Conservation (phyloP, 2,113 vertebrate species). For the Serilophus lunatus region DNA sequence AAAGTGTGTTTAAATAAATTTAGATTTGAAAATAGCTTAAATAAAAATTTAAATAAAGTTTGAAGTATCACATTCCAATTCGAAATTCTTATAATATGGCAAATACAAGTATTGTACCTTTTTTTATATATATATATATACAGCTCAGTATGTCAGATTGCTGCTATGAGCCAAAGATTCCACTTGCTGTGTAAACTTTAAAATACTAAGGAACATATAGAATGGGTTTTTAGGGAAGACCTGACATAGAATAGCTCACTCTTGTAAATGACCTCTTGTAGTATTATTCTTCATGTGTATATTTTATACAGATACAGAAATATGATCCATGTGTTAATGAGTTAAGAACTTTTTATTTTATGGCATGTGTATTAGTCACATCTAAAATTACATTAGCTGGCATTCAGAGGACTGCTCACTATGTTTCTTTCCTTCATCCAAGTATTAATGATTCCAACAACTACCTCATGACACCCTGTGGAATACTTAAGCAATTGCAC, state of each 20-base stretch:
- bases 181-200: not conserved
- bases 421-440: conserved; percentile 1
- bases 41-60: not conserved
- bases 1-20: not conserved
- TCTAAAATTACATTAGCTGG: conserved; percentile 48
- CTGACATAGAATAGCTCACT: not conserved
- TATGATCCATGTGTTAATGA: conserved; percentile 54
- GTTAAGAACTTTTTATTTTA: conserved; percentile 60
- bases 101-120: not conserved
- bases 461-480: conserved; percentile 84
- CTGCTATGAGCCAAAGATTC: not conserved
- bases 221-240: conserved; percentile 7
- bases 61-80: not conserved
- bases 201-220: not conserved
- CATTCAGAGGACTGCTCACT: conserved; percentile 37
- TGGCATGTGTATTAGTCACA: conserved; percentile 38
- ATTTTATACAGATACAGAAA: conserved; percentile 53
- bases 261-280: conserved; percentile 10
- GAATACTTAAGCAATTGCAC: conserved; percentile 63
- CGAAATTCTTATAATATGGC: not conserved
- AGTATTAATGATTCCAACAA: conserved; percentile 55
- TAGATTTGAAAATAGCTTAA: not conserved
- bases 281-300: not conserved
- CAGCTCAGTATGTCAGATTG: not conserved
- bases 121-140: not conserved